These are phyloP conservation scores for Drosophila robusta DNA, from an alignment of 2,888 invertebrate genomes.

Conservation along the genomic window DNA sequence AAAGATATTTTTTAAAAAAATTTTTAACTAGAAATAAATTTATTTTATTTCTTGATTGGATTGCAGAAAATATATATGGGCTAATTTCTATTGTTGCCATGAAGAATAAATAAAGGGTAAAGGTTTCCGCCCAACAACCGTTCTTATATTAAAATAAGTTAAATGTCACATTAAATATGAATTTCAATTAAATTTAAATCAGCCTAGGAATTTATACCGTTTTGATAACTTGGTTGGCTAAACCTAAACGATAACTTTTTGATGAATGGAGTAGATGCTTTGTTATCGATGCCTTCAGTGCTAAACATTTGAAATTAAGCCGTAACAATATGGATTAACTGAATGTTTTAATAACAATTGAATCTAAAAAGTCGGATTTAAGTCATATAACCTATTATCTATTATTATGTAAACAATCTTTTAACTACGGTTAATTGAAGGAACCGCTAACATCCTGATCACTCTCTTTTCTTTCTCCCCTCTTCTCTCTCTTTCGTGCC, in stretches of 20 bases:
- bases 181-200: conserved; percentile 7
- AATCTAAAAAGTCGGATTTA: no score
- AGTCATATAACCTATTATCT: no score
- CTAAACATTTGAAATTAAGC: neutral
- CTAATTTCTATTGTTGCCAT: neutral
- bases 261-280: neutral
- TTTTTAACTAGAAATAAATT: no score
- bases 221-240: conserved; percentile 2
- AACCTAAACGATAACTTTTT: neutral
- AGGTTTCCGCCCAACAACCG: neutral
- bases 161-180: conserved; percentile 5
- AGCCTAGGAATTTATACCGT: neutral
- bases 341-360: no score
- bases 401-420: no score
- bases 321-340: no score
- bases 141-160: neutral
- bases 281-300: neutral
- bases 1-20: neutral
- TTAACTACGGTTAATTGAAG: neutral
- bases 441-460: neutral
- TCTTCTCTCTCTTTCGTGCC: neutral
- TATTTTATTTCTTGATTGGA: no score
- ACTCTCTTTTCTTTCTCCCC: neutral
- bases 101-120: neutral
- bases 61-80: no score